phyloP scores from a whole-genome alignment of 2,113 vertebrate species.

The Oenanthe oenanthe region DNA sequence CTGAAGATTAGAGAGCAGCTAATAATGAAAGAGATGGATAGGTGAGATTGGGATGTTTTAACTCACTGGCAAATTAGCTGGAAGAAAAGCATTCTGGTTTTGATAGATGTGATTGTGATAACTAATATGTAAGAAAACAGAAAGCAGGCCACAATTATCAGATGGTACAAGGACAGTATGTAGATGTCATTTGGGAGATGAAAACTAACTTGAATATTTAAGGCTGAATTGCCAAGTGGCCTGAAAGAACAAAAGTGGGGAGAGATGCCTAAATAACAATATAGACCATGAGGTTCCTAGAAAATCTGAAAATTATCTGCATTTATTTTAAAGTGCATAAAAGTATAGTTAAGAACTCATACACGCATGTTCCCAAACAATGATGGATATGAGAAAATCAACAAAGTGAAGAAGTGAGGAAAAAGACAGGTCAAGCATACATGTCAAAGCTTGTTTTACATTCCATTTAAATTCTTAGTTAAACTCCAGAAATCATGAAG shows the following conservation, averaged over 20 bases:
- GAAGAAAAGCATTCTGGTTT: not conserved
- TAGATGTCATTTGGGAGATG: not conserved
- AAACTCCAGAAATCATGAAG: not conserved
- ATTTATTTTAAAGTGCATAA: not conserved
- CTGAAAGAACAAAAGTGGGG: not conserved
- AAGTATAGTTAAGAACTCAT: not conserved
- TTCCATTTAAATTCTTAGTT: not conserved
- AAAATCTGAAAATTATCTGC: not conserved
- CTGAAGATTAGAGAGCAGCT: not conserved
- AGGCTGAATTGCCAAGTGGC: not conserved
- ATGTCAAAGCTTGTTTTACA: not conserved
- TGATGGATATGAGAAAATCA: not conserved
- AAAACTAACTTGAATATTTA: not conserved
- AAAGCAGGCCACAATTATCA: not conserved
- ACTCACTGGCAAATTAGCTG: not conserved
- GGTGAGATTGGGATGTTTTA: not conserved
- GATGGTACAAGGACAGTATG: accelerated
- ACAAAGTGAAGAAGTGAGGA: not conserved
- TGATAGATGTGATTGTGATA: not conserved
- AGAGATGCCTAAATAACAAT: not conserved
- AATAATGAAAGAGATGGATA: not conserved
- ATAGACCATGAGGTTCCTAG: not conserved
- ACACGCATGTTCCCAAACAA: not conserved
- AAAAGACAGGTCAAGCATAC: not conserved
- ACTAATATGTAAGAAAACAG: not conserved